These are phyloP conservation scores for Haemorhous mexicanus DNA, from an alignment of 2,113 vertebrate species.

Conservation along the genomic window DNA sequence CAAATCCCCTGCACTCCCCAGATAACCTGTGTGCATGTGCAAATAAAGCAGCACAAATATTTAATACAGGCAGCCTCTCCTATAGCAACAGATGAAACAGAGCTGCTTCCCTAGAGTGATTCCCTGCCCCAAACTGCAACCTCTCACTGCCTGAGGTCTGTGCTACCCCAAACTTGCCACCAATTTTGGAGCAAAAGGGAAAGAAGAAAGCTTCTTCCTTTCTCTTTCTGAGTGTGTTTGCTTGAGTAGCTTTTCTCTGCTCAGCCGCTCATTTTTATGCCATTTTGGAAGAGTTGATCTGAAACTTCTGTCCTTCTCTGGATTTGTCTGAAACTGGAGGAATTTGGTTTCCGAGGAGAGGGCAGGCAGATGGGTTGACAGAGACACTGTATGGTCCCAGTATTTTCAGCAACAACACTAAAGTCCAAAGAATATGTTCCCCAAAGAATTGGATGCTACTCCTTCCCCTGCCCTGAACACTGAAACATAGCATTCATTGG, in stretches of 20 bases:
- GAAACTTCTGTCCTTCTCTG: neutral
- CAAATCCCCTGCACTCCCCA: neutral
- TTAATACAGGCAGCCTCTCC: neutral
- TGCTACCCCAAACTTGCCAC: neutral
- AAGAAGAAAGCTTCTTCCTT: neutral
- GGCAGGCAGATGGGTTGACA: neutral
- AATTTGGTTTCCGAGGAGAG: neutral
- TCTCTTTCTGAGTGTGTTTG: neutral
- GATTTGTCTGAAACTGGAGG: neutral
- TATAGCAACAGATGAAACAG: neutral
- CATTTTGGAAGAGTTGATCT: neutral
- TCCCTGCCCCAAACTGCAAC: neutral
- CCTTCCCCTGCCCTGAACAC: neutral
- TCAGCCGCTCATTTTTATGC: neutral
- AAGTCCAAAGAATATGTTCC: neutral
- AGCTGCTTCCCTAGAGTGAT: neutral
- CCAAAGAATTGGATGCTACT: neutral
- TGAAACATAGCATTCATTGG: neutral
- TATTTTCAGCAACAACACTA: neutral
- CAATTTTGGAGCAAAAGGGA: neutral
- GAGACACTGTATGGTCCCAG: neutral
- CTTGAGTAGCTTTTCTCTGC: neutral
- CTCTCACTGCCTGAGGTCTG: accelerated
- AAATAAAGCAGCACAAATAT: constrained; percentile 21
- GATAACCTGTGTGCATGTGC: neutral